Conservation (phyloP, 2,797 vertebrate genomes). For the Linurgus olivaceus region DNA sequence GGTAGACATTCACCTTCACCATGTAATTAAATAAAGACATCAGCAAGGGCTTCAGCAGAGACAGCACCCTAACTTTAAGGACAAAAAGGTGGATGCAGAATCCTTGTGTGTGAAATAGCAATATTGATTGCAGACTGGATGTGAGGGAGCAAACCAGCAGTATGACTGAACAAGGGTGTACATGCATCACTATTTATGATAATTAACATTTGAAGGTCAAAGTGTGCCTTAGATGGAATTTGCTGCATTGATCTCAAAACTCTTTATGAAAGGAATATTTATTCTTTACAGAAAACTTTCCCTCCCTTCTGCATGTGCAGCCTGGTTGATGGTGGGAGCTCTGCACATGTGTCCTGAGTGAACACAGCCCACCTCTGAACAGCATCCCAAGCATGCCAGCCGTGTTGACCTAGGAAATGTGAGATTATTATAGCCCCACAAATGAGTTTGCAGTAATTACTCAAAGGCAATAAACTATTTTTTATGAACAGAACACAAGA, state of each 20-base stretch:
- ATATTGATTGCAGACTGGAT: neutral
- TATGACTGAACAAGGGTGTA: neutral
- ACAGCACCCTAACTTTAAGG: neutral
- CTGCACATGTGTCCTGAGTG: neutral
- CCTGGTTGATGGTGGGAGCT: neutral
- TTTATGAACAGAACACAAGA: neutral
- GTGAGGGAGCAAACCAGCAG: neutral
- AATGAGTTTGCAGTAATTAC: neutral
- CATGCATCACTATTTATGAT: neutral
- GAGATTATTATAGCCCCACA: neutral
- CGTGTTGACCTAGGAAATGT: neutral
- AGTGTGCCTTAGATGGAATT: neutral
- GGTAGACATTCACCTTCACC: neutral
- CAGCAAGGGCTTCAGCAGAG: neutral
- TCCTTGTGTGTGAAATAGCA: neutral
- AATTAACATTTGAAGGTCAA: neutral
- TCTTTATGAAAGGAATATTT: neutral
- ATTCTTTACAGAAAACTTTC: neutral
- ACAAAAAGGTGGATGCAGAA: neutral
- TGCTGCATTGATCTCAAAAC: neutral
- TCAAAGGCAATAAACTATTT: neutral
- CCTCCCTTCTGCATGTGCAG: neutral
- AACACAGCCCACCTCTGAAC: neutral
- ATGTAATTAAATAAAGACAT: neutral
- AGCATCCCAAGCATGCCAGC: neutral